Base-by-base conservation (phyloP, 2,113 vertebrate species). In the Phylloscopus trochiloides region DNA sequence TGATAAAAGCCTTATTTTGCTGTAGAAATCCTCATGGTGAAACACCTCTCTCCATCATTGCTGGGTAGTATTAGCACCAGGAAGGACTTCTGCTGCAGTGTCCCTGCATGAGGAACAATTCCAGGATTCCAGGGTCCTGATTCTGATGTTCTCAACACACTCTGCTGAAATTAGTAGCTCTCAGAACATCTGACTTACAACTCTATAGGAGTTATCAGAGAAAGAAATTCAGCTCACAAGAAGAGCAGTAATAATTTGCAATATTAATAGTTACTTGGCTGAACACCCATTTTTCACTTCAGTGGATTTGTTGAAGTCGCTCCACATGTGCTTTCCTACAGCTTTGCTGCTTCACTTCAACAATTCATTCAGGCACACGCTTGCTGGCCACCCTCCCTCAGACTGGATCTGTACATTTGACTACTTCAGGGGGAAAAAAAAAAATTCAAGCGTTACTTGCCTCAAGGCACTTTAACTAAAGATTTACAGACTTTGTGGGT, bases 391-490 rank as follows among this genome's bases (percentile, higher is more conserved):
- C 83, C 43, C 87, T 84, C 70, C 20, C 19, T 6, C 80, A 55
- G 65, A 59, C 5, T 4, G 66, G 29, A 76, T 67, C 63, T 66
- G 70, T 48, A 68, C 42, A 34, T 88, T 85, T 14, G 14, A 51
- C 88, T 90, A 83, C 71, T 80, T 42, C 6, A 9, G 40, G 57
- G 22, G 12, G 3, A 1, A 61, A 17, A 20, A 17, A 20, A 11
- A 54, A 57, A 54, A 62, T 8, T n/a, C 52, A 54, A 72, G 58
- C 0, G 0, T 75, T 87, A 73, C 74, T 97, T 78, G 86, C 92
- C 96, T 83, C 45, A 1, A 80, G 93, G 91, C 61, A 76, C 48
- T 75, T 57, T 48, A 95, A 96, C 81, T 94, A 96, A 95, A 95
- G 75, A 84, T 91, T 97, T 96, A 95, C 86, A 93, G 88, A 90